Percentiles rank a stretch among this genome's conserved stretches.
These are phyloP conservation scores for Panurus biarmicus DNA, from an alignment of 2,113 vertebrate genomes.

Conservation along the genomic window DNA sequence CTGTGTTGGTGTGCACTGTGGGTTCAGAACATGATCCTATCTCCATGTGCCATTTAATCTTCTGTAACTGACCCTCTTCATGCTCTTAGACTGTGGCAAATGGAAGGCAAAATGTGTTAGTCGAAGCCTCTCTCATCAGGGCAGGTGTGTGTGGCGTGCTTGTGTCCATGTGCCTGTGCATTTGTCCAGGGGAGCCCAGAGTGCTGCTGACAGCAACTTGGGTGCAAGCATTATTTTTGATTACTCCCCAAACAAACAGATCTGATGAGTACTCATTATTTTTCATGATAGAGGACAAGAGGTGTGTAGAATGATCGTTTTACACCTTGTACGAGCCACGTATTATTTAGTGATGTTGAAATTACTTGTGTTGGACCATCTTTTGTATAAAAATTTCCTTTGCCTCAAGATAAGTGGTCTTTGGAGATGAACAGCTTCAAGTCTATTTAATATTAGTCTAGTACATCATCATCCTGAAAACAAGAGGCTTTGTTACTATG, in stretches of 20 bases:
- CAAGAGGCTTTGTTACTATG: not conserved
- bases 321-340: not conserved
- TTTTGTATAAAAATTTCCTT: not conserved
- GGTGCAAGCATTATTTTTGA: not conserved
- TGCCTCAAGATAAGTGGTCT: not conserved
- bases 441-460: not conserved
- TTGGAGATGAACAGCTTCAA: not conserved
- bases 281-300: not conserved
- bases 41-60: not conserved
- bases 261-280: not conserved
- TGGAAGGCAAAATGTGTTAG: not conserved
- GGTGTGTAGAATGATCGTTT: not conserved
- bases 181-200: not conserved
- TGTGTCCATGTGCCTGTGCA: accelerated
- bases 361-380: accelerated
- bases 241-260: not conserved
- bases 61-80: not conserved
- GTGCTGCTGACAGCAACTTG: not conserved
- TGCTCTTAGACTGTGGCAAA: not conserved
- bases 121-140: not conserved
- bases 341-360: not conserved
- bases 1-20: not conserved
- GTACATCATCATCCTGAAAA: not conserved
- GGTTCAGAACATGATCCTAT: not conserved
- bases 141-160: not conserved